These are phyloP conservation scores for Megathymus violae DNA, from an alignment of 1,140 invertebrate species.

Conservation along the genomic window DNA sequence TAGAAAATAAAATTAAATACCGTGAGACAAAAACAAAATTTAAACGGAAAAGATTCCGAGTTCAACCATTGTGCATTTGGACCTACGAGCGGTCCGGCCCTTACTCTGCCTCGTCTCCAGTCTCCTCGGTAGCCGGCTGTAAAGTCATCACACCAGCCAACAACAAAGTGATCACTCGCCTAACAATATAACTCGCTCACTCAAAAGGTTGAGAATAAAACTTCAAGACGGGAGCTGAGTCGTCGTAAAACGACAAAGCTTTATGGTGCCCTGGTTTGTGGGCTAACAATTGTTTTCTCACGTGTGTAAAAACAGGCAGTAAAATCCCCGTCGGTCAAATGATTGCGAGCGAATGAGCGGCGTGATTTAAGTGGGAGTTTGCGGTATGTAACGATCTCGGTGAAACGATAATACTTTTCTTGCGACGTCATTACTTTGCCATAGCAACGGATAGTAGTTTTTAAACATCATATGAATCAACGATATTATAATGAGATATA, in stretches of 20 bases:
- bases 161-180: conserved; percentile 37
- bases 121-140: conserved; percentile 5
- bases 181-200: conserved; percentile 38
- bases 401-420: background rate
- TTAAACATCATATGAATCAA: no score
- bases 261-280: conserved; percentile 54
- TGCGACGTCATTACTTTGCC: background rate
- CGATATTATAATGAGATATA: no score
- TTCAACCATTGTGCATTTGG: conserved; percentile 1
- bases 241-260: conserved; percentile 55
- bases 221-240: conserved; percentile 53
- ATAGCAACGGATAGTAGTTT: background rate
- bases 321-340: conserved; percentile 49
- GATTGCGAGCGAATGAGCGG: conserved; percentile 3
- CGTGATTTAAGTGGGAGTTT: conserved; percentile 33
- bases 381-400: conserved; percentile 13
- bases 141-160: conserved; percentile 18
- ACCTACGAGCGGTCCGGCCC: background rate
- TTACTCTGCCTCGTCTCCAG: conserved; percentile 2
- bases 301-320: conserved; percentile 57
- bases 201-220: conserved; percentile 49
- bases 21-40: background rate
- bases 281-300: conserved; percentile 68
- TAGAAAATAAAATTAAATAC: no score
- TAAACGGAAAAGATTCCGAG: background rate